A percentile compares a stretch with the other conserved stretches of the same genome.
These are phyloP conservation scores for Scaptomyza graminum DNA, from an alignment of 1,140 invertebrate species.

Conservation along the genomic window DNA sequence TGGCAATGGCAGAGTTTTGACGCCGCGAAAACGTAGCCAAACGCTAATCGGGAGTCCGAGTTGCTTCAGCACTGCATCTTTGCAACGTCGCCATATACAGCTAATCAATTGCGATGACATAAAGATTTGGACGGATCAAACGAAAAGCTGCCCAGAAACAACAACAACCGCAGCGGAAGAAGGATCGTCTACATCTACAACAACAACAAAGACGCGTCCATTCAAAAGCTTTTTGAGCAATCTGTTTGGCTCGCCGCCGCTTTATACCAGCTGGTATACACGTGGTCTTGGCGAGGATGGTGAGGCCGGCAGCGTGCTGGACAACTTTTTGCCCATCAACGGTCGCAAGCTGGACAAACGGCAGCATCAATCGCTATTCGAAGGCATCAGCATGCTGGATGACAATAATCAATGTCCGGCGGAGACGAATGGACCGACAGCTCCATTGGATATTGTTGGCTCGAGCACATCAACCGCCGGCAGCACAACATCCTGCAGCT, in stretches of 20 bases:
- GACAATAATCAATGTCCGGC: constrained; percentile 16
- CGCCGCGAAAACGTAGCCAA: constrained; percentile 27
- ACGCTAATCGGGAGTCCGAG: constrained; percentile 17
- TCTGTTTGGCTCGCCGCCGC: constrained; percentile 64
- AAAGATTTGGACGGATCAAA: constrained; percentile 80
- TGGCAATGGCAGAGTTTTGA: background rate
- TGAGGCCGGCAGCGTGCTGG: constrained; percentile 44
- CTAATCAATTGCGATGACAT: constrained; percentile 79
- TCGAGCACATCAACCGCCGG: constrained; percentile 20
- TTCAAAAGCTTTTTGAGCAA: constrained; percentile 63
- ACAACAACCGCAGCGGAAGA: background rate
- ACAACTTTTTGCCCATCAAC: constrained; percentile 79
- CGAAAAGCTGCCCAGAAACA: constrained; percentile 7
- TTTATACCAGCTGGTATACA: constrained; percentile 72
- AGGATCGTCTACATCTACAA: background rate
- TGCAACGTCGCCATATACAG: constrained; percentile 52
- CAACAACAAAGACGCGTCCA: constrained; percentile 37
- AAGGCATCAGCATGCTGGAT: constrained; percentile 84
- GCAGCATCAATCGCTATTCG: constrained; percentile 87
- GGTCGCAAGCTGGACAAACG: constrained; percentile 85
- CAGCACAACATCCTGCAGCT: constrained; percentile 51
- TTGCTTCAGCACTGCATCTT: constrained; percentile 30
- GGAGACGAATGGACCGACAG: constrained; percentile 84
- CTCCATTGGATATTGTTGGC: constrained; percentile 51
- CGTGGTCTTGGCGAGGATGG: constrained; percentile 36